These are phyloP conservation scores for Trichacis sp. DNA, from an alignment of 2,888 invertebrate genomes.

Conservation along the genomic window DNA sequence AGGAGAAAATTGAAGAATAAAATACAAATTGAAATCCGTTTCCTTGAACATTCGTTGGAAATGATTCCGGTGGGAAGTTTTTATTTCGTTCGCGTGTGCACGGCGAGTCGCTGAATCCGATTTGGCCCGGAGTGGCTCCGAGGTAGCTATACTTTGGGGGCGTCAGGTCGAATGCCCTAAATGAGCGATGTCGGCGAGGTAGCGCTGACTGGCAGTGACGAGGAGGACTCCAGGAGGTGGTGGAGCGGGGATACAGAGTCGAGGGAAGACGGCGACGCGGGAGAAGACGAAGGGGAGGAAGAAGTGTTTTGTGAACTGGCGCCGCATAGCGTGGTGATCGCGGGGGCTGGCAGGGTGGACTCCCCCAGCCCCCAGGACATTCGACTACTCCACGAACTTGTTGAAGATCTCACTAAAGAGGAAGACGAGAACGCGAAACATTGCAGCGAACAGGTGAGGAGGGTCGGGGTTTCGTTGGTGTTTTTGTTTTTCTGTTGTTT, in stretches of 20 bases:
- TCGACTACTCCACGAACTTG: conserved; percentile 63
- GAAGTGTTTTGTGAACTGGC: conserved; percentile 61
- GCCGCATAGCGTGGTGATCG: conserved; percentile 63
- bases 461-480: neutral
- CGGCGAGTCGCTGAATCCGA: neutral
- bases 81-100: neutral
- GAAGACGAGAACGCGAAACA: conserved; percentile 57
- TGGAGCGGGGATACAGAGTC: conserved; percentile 47
- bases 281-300: conserved; percentile 36
- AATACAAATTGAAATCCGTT: too few species aligned
- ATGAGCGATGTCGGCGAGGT: conserved; percentile 65
- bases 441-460: conserved; percentile 61
- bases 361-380: conserved; percentile 67
- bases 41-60: too few species aligned
- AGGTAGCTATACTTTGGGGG: conserved; percentile 12
- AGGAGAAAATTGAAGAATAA: too few species aligned
- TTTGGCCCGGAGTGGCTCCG: neutral
- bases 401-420: conserved; percentile 64
- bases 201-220: conserved; percentile 58
- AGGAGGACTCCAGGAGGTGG: conserved; percentile 49
- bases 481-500: neutral
- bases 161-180: conserved; percentile 55
- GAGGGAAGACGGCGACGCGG: conserved; percentile 40
- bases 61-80: too few species aligned
- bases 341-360: conserved; percentile 64